These are phyloP conservation scores for Eciton burchellii DNA, from an alignment of 1,140 invertebrate genomes.

Conservation along the genomic window DNA sequence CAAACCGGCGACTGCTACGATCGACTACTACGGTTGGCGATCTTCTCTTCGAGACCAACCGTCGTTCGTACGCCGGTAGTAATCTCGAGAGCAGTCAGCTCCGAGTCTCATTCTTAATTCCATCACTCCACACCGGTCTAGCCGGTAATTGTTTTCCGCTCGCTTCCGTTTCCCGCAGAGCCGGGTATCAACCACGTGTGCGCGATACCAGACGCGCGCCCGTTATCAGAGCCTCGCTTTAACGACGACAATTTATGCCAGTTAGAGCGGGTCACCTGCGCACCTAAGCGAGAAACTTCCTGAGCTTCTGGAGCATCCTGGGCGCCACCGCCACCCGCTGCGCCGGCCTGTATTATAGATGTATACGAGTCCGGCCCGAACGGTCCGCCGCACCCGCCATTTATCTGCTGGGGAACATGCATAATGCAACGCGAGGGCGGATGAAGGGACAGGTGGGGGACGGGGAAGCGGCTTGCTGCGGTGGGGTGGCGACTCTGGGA, in stretches of 20 bases:
- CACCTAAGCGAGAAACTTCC: constrained; percentile 66
- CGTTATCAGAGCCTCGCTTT: constrained; percentile 53
- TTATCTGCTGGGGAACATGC: constrained; percentile 54
- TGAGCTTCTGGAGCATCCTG: constrained; percentile 30
- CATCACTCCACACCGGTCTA: not conserved
- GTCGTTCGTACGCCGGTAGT: not conserved
- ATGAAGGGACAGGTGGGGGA: constrained; percentile 8
- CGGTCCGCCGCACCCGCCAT: constrained; percentile 50
- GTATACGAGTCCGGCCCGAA: constrained; percentile 51
- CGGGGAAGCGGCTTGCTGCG: not conserved
- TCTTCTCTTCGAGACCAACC: not conserved
- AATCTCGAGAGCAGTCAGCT: not conserved
- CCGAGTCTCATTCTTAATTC: constrained; percentile 7
- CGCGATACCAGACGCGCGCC: not conserved
- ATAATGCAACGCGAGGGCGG: constrained; percentile 62
- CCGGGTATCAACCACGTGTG: constrained; percentile 16
- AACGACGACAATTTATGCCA: constrained; percentile 68
- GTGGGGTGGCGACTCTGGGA: constrained; percentile 25
- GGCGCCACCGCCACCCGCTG: constrained; percentile 17
- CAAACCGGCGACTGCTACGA: constrained; percentile 3
- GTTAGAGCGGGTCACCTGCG: constrained; percentile 66
- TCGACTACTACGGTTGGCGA: not conserved
- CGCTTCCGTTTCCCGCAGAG: constrained; percentile 1
- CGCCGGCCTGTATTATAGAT: constrained; percentile 57
- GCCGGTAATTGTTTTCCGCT: constrained; percentile 11